Evolutionary conservation across 2,797 vertebrate genomes (phyloP), one percentile per base, ranked within the genome.

Genomic region (Bufotes viridis): DNA sequence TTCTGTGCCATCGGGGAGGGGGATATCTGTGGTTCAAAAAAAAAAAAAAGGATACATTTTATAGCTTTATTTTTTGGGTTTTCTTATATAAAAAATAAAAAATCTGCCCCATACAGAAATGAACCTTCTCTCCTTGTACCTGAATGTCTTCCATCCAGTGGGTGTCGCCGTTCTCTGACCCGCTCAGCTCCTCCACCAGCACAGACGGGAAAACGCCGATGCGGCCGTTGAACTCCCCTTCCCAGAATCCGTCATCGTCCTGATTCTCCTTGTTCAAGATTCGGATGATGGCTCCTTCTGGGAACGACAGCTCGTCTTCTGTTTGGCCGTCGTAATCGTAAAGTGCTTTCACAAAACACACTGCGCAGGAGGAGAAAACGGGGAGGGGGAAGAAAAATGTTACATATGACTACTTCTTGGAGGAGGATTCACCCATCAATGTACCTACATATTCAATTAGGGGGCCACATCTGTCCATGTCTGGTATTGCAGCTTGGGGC

Each of bases 221-320:
- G 0, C 95, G 94, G 0, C 98, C 97, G 0, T 94, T 98, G 91
- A 99, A 97, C 91, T 99, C 98, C 1, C 98, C 98, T 92, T 99
- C 98, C 98, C 98, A 99, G 93, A 99, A 99, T n/a, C 98, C 98
- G 13, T 99, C 98, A 0, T 99, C 98, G 0, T 97, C 98, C 92
- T 98, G 98, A 86, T 98, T 98, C 90, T 99, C 97, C 79, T 98
- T 97, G 94, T 96, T 98, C 91, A 99, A 90, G 91, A 99, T 97
- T 55, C 98, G 97, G 90, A 99, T 98, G 91, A 99, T 96, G 0
- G 98, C 97, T 84, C 98, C 98, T 92, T 99, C 98, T 0, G 96
- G 95, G 91, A 99, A 99, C 58, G 98, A 97, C 51, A 99, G 94
- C 91, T 99, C 98, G 0, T 99, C 98, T 0, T 96, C 97, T 0